Percentiles rank a stretch among this genome's conserved stretches.
Conservation (phyloP, 2,113 vertebrate genomes). For the Scartelaos histophorus region DNA sequence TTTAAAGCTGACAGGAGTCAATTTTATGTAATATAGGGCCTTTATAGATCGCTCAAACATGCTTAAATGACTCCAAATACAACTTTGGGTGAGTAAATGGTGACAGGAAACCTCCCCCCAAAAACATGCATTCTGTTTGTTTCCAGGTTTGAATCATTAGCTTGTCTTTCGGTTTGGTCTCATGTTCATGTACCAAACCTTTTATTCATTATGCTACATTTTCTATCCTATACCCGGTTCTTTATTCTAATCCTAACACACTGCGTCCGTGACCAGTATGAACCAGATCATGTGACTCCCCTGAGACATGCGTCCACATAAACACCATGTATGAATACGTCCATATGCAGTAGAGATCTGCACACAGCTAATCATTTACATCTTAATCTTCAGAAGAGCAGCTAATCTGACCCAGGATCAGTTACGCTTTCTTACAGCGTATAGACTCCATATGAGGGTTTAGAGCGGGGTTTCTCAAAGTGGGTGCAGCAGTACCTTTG, state of each 20-base stretch:
- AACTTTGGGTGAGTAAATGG: too few relatives aligned
- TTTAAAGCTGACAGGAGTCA: too few relatives aligned
- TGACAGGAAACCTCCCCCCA: too few relatives aligned
- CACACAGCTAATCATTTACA: conserved; percentile 47
- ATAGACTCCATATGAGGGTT: neutral
- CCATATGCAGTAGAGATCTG: conserved; percentile 32
- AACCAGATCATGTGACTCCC: conserved; percentile 64
- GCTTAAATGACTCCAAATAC: too few relatives aligned
- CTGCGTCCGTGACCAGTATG: conserved; percentile 73
- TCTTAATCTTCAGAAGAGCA: conserved; percentile 55
- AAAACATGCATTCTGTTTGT: too few relatives aligned
- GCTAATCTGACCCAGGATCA: conserved; percentile 53
- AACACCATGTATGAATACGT: conserved; percentile 48
- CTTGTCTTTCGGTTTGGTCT: too few relatives aligned
- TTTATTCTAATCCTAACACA: neutral
- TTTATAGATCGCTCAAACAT: too few relatives aligned
- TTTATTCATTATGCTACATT: neutral
- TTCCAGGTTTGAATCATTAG: too few relatives aligned
- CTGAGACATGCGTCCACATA: conserved; percentile 43
- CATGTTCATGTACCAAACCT: too few relatives aligned
- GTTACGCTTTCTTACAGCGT: neutral
- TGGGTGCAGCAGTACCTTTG: too few relatives aligned
- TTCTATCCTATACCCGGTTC: neutral
- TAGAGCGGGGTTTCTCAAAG: neutral
- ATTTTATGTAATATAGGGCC: too few relatives aligned